Evolutionary conservation across 2,888 invertebrate species (phyloP).

Genomic region (Suillia variegata): DNA sequence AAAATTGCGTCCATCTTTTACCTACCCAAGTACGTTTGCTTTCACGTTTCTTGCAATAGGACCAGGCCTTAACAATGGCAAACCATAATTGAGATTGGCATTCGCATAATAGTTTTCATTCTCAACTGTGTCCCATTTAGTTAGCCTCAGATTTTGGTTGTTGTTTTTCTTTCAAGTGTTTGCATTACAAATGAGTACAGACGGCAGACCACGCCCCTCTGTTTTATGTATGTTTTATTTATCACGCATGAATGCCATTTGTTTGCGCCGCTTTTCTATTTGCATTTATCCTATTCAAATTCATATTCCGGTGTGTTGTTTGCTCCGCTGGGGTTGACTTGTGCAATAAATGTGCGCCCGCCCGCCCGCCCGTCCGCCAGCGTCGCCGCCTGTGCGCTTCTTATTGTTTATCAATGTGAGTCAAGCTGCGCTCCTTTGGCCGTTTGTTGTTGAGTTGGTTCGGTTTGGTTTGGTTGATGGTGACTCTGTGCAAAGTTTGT

Average conservation of each 20-base stretch:
- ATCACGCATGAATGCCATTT: neutral
- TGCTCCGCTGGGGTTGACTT: neutral
- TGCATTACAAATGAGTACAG: constrained; percentile 12
- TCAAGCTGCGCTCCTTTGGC: too few species aligned
- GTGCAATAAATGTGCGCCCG: constrained; percentile 3
- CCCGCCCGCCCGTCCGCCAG: too few species aligned
- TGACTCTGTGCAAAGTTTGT: neutral
- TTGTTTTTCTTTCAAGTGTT: constrained; percentile 9
- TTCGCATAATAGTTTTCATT: neutral
- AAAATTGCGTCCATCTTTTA: too few species aligned
- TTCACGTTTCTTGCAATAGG: too few species aligned
- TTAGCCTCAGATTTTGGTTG: neutral
- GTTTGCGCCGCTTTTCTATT: neutral
- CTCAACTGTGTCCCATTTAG: too few species aligned
- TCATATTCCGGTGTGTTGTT: constrained; percentile 9
- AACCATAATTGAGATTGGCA: neutral
- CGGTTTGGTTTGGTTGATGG: neutral
- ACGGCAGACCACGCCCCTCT: neutral
- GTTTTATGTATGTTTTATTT: neutral
- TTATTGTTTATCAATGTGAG: constrained; percentile 13
- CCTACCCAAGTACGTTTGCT: too few species aligned
- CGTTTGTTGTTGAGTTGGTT: too few species aligned
- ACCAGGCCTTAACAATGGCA: neutral
- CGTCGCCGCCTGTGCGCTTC: too few species aligned
- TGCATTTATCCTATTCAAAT: constrained; percentile 13